Conservation (phyloP, 1,140 invertebrate genomes). For the Hormaphis cornu region DNA sequence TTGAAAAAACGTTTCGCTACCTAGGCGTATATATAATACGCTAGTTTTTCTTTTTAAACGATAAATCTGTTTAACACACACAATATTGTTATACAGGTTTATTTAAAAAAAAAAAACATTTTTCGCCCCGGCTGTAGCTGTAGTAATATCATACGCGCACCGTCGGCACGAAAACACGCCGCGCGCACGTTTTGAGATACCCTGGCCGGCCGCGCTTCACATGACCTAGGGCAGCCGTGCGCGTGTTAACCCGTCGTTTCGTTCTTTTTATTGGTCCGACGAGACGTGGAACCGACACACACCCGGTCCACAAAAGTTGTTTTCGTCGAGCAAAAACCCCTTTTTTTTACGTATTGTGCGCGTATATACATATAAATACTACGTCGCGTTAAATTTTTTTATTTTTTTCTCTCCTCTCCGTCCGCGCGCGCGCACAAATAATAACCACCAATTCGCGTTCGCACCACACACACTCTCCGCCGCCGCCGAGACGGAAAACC, state of each 20-base stretch:
- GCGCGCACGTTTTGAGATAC: constrained; percentile 10
- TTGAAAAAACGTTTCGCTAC: too few species aligned
- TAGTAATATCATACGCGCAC: too few species aligned
- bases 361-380: too few species aligned
- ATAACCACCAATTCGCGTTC: background rate
- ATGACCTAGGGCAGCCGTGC: constrained; percentile 8
- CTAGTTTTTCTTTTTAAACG: too few species aligned
- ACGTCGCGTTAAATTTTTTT: constrained; percentile 27
- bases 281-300: constrained; percentile 16
- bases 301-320: constrained; percentile 29
- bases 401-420: background rate
- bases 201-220: background rate
- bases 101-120: too few species aligned
- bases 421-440: background rate
- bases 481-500: background rate
- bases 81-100: too few species aligned
- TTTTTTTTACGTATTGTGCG: too few species aligned
- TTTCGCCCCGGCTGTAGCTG: too few species aligned
- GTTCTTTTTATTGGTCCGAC: constrained; percentile 7
- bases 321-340: constrained; percentile 19
- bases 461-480: too few species aligned
- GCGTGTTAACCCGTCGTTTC: constrained; percentile 4
- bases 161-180: background rate
- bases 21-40: too few species aligned
- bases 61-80: too few species aligned